Conservation (phyloP, 1,140 invertebrate genomes). For the Apis dorsata region DNA sequence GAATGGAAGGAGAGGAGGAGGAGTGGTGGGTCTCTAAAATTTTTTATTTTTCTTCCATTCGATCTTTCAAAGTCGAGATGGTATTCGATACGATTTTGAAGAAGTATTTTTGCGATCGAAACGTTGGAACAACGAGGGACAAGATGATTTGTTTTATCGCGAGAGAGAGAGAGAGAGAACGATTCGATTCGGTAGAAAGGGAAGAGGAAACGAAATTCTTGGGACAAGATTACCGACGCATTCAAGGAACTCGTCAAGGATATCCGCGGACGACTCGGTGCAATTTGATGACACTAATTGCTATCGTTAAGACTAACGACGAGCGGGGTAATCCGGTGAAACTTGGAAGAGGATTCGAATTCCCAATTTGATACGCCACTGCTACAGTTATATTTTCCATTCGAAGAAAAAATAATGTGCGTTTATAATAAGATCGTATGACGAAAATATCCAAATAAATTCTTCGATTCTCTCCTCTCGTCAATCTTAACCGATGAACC, state of each 20-base stretch:
- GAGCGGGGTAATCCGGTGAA: not conserved
- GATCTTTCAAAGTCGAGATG: too few relatives aligned
- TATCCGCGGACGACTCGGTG: not conserved
- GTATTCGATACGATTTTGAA: too few relatives aligned
- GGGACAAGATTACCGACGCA: not conserved
- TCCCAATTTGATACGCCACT: not conserved
- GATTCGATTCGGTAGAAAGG: not conserved
- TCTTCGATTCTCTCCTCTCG: too few relatives aligned
- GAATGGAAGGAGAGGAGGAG: too few relatives aligned
- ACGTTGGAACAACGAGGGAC: not conserved
- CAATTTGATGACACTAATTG: constrained; percentile 35
- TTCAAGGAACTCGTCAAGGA: constrained; percentile 38
- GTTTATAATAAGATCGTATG: not conserved
- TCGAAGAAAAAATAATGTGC: not conserved
- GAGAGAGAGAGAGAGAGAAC: not conserved
- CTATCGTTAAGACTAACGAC: constrained; percentile 28
- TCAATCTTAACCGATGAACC: too few relatives aligned
- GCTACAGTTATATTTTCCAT: not conserved
- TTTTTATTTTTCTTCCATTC: too few relatives aligned
- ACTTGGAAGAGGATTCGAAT: not conserved
- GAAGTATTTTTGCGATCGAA: too few relatives aligned
- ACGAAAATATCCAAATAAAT: too few relatives aligned
- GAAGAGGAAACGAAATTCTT: constrained; percentile 2
- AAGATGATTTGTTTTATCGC: too few relatives aligned
- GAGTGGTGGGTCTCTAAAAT: too few relatives aligned